Evolutionary conservation across 2,797 vertebrate genomes (phyloP).

Genomic region (Phaenicophaeus curvirostris): DNA sequence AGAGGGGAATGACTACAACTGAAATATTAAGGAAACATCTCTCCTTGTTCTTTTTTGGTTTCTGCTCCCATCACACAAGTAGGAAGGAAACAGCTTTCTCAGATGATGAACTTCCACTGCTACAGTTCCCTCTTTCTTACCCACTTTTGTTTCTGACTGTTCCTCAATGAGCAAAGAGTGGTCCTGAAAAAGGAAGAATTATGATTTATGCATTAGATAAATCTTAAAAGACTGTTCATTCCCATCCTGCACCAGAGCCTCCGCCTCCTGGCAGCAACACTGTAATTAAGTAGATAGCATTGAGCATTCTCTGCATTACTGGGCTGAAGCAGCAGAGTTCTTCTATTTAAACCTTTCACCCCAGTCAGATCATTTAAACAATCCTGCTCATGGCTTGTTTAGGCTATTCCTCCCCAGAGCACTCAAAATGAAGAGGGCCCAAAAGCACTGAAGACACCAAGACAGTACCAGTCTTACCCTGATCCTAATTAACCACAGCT

Average conservation of each 20-base stretch:
- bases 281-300: not conserved
- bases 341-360: not conserved
- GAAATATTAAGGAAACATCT: not conserved
- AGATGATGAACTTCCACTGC: not conserved
- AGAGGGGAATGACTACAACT: not conserved
- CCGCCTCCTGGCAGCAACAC: not conserved
- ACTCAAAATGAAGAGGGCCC: not conserved
- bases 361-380: not conserved
- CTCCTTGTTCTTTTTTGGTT: not conserved
- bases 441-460: not conserved
- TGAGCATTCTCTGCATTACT: not conserved
- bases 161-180: not conserved
- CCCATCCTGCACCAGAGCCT: not conserved
- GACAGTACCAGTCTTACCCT: not conserved
- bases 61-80: not conserved
- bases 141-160: not conserved
- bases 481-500: not conserved
- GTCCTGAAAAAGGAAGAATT: not conserved
- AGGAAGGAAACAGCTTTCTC: not conserved
- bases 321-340: not conserved
- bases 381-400: slow-evolving; percentile 9
- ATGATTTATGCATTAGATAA: not conserved
- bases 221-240: not conserved
- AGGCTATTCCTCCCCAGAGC: not conserved
- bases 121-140: not conserved